Base-by-base conservation (phyloP, 2,113 vertebrate species). In the Piprites chloris region DNA sequence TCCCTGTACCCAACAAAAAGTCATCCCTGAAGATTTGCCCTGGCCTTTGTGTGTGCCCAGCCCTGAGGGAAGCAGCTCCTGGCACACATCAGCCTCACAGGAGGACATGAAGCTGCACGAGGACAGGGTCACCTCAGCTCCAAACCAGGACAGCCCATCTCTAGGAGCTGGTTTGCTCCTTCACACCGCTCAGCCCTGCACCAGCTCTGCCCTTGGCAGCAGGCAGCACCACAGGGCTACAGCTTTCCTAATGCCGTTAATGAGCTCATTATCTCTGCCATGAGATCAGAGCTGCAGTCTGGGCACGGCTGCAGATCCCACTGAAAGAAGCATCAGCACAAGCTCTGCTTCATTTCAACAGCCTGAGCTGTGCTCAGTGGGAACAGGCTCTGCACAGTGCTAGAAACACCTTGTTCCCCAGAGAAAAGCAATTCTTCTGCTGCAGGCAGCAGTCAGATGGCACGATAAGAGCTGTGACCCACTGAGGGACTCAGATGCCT, bases 281-380 rank as follows among this genome's bases (percentile, higher is more conserved):
- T 33, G 66, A 95, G 95, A 37, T 72, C 69, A 72, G 93, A 46
- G 20, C 86, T 14, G 6, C 50, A 94, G 85, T 7, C 86, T 35
- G 59, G 84, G 52, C 68, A 81, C 0, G 5, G 73, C 72, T 6
- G 1, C 74, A 65, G 81, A 68, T 56, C 84, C 84, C 69, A 12
- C 52, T 75, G 62, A 22, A 28, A 89, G 69, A 6, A 13, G 35
- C 55, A 47, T 28, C 83, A 96, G 80, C 63, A 82, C 37, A 6
- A 72, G 91, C 74, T 85, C 93, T 89, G 91, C 81, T 93, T 94
- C 85, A 20, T 80, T 91, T 82, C 93, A 85, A 32, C 85, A 85
- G 87, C 85, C 71, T 5, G 42, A 52, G 89, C 81, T 22, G 66
- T 1, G 1, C 81, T 79, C 0, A 3, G 59, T 22, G 94, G 61